phyloP scores from a whole-genome alignment of 2,113 vertebrate genomes.

The Heterotis niloticus region DNA sequence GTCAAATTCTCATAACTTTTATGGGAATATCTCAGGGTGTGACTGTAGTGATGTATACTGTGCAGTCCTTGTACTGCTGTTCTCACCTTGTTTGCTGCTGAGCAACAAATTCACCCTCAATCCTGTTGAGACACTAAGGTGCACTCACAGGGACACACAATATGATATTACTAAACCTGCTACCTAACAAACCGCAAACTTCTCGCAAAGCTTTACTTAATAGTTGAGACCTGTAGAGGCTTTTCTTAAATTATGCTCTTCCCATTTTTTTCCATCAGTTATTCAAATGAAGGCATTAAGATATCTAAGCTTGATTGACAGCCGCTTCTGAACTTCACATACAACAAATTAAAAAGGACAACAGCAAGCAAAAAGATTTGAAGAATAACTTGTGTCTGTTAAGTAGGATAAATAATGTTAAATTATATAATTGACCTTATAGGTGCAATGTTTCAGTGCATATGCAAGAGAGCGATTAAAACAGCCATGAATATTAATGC shows the following conservation, averaged over 20 bases:
- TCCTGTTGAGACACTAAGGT: too few species aligned
- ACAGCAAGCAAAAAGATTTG: conserved; percentile 43
- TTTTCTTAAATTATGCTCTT: not conserved
- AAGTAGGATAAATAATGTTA: conserved; percentile 61
- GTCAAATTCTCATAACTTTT: too few species aligned
- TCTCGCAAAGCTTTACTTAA: too few species aligned
- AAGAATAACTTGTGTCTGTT: conserved; percentile 52
- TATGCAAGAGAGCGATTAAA: conserved; percentile 64
- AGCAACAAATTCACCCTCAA: too few species aligned
- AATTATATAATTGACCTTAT: conserved; percentile 63
- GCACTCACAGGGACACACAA: too few species aligned
- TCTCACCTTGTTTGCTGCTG: too few species aligned
- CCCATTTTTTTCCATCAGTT: conserved; percentile 14
- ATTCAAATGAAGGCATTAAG: conserved; percentile 48
- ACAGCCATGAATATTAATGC: conserved; percentile 69
- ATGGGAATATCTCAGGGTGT: too few species aligned
- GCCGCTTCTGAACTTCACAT: conserved; percentile 47
- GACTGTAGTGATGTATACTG: too few species aligned
- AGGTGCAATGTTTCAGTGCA: conserved; percentile 55
- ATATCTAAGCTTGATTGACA: conserved; percentile 63
- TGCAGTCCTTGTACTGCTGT: too few species aligned
- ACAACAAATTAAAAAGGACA: conserved; percentile 61
- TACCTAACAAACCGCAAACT: too few species aligned
- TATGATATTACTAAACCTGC: too few species aligned
- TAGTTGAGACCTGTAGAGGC: not conserved